These are phyloP conservation scores for Ceratosolen fusciceps DNA, from an alignment of 1,140 invertebrate species.

Conservation along the genomic window DNA sequence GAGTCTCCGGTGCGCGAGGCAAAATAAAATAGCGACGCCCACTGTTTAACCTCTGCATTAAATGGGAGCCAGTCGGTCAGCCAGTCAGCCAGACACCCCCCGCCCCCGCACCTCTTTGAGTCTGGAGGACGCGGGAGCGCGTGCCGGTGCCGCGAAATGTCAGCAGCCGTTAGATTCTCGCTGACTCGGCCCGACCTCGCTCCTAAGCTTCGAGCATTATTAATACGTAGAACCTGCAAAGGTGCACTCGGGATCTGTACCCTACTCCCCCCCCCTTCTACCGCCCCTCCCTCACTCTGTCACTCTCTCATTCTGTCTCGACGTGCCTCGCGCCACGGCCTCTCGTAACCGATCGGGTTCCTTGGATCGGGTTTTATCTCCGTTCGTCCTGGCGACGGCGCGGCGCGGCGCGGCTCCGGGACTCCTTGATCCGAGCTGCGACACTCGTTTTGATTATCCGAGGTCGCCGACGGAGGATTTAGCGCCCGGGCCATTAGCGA, in stretches of 20 bases:
- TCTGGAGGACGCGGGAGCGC: background rate
- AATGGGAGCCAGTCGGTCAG: background rate
- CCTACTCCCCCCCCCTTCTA: background rate
- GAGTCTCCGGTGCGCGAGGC: background rate
- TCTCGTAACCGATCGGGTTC: constrained; percentile 40
- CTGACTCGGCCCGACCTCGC: constrained; percentile 11
- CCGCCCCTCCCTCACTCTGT: too few species aligned
- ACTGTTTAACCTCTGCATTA: constrained; percentile 9
- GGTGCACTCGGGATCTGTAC: background rate
- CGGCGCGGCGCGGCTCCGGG: constrained; percentile 19
- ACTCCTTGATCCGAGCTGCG: background rate
- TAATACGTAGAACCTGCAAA: background rate
- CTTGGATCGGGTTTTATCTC: constrained; percentile 41
- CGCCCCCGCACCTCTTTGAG: too few species aligned
- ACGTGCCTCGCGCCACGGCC: background rate
- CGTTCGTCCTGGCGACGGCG: background rate
- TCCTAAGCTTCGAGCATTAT: background rate
- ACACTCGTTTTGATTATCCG: too few species aligned
- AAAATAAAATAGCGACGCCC: constrained; percentile 33
- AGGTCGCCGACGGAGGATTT: too few species aligned
- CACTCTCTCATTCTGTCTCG: too few species aligned
- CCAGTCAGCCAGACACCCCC: too few species aligned
- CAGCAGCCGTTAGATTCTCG: constrained; percentile 43
- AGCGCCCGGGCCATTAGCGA: background rate
- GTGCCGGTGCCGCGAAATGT: constrained; percentile 18